A percentile compares a stretch with the other conserved stretches of the same genome.
Evolutionary conservation across 1,140 invertebrate species (phyloP).

Genomic region (Popillia japonica): DNA sequence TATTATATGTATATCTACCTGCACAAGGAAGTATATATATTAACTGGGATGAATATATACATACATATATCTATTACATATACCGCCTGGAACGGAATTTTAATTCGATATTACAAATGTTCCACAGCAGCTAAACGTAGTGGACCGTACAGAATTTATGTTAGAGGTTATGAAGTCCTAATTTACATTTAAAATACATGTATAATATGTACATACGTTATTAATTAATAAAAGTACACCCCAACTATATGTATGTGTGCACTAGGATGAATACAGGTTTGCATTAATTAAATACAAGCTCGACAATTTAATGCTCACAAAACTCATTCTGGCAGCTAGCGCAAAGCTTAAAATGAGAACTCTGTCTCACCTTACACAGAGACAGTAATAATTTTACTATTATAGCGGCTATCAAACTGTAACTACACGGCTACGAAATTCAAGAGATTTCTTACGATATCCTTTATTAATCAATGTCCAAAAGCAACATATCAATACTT

Average conservation of each 20-base stretch:
- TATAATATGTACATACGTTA: background rate
- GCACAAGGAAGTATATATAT: too few relatives aligned
- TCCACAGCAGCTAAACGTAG: background rate
- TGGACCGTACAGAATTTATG: background rate
- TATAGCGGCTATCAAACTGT: too few relatives aligned
- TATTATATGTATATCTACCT: too few relatives aligned
- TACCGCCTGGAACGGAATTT: background rate
- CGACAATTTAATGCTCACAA: background rate
- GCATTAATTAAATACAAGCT: background rate
- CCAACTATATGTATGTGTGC: background rate
- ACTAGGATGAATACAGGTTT: background rate
- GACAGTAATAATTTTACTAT: too few relatives aligned
- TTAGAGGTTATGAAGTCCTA: background rate
- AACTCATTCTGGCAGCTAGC: background rate
- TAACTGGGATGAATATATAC: too few relatives aligned
- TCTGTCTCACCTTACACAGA: background rate
- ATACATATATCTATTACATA: too few relatives aligned
- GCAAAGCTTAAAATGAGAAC: constrained; percentile 11
- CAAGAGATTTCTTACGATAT: too few relatives aligned
- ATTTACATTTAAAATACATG: constrained; percentile 6
- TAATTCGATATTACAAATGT: background rate
- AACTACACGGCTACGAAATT: too few relatives aligned
- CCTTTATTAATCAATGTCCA: too few relatives aligned
- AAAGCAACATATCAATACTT: background rate
- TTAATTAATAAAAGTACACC: background rate